phyloP scores from a whole-genome alignment of 2,113 vertebrate species.

The Catharus fuscescens region DNA sequence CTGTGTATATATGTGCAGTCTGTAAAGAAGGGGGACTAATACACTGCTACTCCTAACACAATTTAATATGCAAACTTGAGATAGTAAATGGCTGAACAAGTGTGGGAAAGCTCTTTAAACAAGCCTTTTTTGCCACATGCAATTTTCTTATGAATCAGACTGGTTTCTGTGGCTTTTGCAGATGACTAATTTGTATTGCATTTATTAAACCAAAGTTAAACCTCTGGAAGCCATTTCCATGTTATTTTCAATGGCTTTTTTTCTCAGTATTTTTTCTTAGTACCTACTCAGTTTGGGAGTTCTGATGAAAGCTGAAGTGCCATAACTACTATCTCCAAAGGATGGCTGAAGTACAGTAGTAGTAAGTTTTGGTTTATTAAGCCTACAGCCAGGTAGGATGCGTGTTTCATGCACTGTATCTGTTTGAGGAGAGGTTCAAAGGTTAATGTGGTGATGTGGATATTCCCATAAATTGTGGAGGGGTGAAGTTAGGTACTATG shows the following conservation, averaged over 20 bases:
- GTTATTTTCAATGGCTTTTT: not conserved
- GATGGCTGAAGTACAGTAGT: not conserved
- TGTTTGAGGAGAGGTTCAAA: not conserved
- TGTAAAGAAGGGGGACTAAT: not conserved
- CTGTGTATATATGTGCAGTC: not conserved
- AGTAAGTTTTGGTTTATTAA: not conserved
- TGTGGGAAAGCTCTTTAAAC: not conserved
- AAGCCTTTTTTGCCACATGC: not conserved
- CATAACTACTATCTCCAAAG: fast-evolving
- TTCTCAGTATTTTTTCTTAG: not conserved
- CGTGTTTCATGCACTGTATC: not conserved
- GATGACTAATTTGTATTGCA: not conserved
- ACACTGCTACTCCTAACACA: not conserved
- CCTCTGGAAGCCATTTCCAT: not conserved
- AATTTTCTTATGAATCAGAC: not conserved
- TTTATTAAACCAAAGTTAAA: not conserved
- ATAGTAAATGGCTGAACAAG: not conserved
- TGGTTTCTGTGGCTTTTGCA: not conserved
- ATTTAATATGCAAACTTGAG: not conserved
- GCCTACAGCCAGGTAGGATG: not conserved
- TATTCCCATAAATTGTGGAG: not conserved
- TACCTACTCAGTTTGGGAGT: not conserved
- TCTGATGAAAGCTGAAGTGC: not conserved
- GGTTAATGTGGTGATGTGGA: not conserved
- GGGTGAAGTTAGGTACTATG: not conserved